A percentile compares a stretch with the other conserved stretches of the same genome.
Conservation (phyloP, 2,797 vertebrate species). For the Scomberomorus guttatus region DNA sequence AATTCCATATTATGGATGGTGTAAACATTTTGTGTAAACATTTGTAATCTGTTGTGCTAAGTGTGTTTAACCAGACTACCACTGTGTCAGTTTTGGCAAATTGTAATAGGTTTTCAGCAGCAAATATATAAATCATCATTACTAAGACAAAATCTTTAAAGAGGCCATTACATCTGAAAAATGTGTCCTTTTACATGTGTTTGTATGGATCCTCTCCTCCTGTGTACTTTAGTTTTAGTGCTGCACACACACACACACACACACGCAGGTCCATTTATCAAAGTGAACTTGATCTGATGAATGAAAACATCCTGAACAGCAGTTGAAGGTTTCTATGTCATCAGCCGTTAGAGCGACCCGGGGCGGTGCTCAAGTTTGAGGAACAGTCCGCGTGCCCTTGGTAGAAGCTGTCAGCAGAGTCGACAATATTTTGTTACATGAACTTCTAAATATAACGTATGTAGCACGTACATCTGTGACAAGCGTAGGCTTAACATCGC, state of each 20-base stretch:
- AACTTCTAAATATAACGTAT: slow-evolving; percentile 57
- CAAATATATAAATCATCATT: slow-evolving; percentile 12
- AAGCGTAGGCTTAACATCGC: neutral
- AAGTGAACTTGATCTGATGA: slow-evolving; percentile 39
- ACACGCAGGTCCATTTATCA: slow-evolving; percentile 62
- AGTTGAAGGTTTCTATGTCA: slow-evolving; percentile 70
- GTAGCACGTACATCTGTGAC: slow-evolving; percentile 23
- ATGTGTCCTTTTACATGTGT: slow-evolving; percentile 14
- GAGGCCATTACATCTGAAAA: slow-evolving; percentile 22
- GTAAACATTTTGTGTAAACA: slow-evolving; percentile 89
- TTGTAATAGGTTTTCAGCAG: slow-evolving; percentile 11
- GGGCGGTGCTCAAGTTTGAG: slow-evolving; percentile 39
- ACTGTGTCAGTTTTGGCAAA: slow-evolving; percentile 25
- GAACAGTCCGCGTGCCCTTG: slow-evolving; percentile 60
- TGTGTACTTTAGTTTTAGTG: slow-evolving; percentile 9
- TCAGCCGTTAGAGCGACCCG: slow-evolving; percentile 57
- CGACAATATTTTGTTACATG: slow-evolving; percentile 29
- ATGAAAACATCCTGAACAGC: slow-evolving; percentile 50
- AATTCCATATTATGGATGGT: slow-evolving; percentile 43
- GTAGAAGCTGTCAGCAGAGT: slow-evolving; percentile 34
- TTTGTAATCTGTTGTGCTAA: slow-evolving; percentile 93
- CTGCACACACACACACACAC: neutral
- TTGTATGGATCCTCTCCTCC: slow-evolving; percentile 44
- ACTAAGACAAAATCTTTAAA: slow-evolving; percentile 25
- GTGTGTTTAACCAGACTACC: slow-evolving; percentile 89